Conservation (phyloP, 2,888 invertebrate genomes). For the Hemistola chrysoprasaria region DNA sequence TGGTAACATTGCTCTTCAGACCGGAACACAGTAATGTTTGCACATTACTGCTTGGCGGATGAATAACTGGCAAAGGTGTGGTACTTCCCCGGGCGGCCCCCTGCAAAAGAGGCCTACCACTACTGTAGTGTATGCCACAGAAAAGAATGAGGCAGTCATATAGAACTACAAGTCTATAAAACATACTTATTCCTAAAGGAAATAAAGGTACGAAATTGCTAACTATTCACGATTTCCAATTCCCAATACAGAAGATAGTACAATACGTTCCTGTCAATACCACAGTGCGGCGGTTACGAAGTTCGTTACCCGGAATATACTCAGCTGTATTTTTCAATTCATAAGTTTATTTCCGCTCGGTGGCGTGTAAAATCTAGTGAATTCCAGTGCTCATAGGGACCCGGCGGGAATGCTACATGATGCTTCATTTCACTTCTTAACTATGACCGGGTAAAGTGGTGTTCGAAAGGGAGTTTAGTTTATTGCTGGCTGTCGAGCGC, state of each 20-base stretch:
- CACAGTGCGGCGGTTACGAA: slow-evolving; percentile 37
- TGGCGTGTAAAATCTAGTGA: slow-evolving; percentile 37
- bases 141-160: too few relatives aligned
- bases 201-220: slow-evolving; percentile 10
- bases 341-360: slow-evolving; percentile 45
- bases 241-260: slow-evolving; percentile 18
- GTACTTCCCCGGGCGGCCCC: too few relatives aligned
- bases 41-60: too few relatives aligned
- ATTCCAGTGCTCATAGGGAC: slow-evolving; percentile 31
- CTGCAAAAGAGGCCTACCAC: too few relatives aligned
- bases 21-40: too few relatives aligned
- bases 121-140: too few relatives aligned
- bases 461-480: slow-evolving; percentile 16
- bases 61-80: too few relatives aligned
- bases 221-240: slow-evolving; percentile 7
- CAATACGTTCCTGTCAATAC: slow-evolving; percentile 44
- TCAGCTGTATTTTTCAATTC: slow-evolving; percentile 43
- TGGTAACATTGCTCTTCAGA: too few relatives aligned
- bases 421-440: slow-evolving; percentile 35
- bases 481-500: slow-evolving; percentile 7
- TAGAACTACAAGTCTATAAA: too few relatives aligned
- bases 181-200: too few relatives aligned
- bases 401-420: slow-evolving; percentile 31
- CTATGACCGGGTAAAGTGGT: slow-evolving; percentile 17
- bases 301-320: slow-evolving; percentile 35